Evolutionary conservation across 30 jellyfish, hydroid and myxozoan species (phyloP), one percentile per base, ranked within the genome.

Genomic region (Pseudorhiza aurosa): DNA sequence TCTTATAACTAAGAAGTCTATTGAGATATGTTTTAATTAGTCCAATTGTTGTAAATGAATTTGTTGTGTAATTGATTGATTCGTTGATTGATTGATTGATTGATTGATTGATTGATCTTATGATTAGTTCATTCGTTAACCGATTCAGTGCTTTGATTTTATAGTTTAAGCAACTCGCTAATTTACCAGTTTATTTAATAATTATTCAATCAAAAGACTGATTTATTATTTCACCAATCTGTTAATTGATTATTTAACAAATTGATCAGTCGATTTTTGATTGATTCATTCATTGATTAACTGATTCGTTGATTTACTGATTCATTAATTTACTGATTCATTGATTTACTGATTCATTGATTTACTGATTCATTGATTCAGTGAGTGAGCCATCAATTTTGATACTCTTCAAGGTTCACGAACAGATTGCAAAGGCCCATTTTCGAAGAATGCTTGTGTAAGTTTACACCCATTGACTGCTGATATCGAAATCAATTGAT

Each of bases 361-460:
- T 33, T 10, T 12, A 46, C 60, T 46, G 21, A 18, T 43, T 45
- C 15, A 43, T 39, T 27, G 0, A n/a, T n/a, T n/a, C n/a, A n/a
- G n/a, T n/a, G n/a, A n/a, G n/a, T n/a, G n/a, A n/a, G n/a, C n/a
- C 24, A 12, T 14, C 15, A 1, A 63, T 32, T 11, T 63, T 2
- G n/a, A 46, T 31, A n/a, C 22, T 33, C 60, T 57, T 44, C 9
- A 47, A 77, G 89, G 67, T 77, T 14, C 89, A 77, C 31, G 82
- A 58, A 28, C 89, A 77, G 31, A 77, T 77, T 17, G 89, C 89
- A 1, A 31, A 5, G 9, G 79, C 89, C 5, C 89, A 77, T 49
- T 62, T 58, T 49, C 89, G 89, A 29, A 68, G 45, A 6, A n/a
- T 50, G 1, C 81, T 77, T 2, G n/a, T 77, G 89, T 77, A 65